These are phyloP conservation scores for Solenodon paradoxus DNA, from an alignment of 2,113 vertebrate species.

Conservation along the genomic window DNA sequence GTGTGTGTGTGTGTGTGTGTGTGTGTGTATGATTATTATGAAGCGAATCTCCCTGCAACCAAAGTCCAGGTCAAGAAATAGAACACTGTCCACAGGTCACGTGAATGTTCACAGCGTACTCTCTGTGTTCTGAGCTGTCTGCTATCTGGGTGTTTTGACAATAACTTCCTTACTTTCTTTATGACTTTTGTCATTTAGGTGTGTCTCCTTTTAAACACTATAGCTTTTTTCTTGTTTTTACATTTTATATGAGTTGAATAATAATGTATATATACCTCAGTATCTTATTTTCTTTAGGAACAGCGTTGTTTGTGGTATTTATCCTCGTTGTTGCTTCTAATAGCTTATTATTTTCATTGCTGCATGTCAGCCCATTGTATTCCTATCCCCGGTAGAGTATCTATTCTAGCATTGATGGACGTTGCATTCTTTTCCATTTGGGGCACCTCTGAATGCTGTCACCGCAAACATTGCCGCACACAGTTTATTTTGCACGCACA, in stretches of 20 bases:
- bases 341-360: background rate
- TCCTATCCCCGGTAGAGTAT: background rate
- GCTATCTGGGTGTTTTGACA: background rate
- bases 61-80: background rate
- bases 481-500: no score
- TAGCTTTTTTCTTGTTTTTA: background rate
- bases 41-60: background rate
- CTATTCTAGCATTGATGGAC: background rate
- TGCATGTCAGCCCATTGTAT: background rate
- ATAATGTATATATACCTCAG: background rate
- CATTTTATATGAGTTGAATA: background rate
- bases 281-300: background rate
- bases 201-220: background rate
- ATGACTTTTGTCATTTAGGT: background rate
- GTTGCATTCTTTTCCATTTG: background rate
- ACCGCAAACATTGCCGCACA: no score
- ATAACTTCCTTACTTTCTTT: background rate
- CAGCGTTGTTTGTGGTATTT: background rate
- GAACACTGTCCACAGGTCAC: background rate
- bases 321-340: background rate
- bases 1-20: no score
- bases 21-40: background rate
- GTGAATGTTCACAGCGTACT: background rate
- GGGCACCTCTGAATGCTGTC: background rate
- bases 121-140: background rate